Evolutionary conservation across 1,140 invertebrate species (phyloP).

Genomic region (Tetragnatha versicolor): DNA sequence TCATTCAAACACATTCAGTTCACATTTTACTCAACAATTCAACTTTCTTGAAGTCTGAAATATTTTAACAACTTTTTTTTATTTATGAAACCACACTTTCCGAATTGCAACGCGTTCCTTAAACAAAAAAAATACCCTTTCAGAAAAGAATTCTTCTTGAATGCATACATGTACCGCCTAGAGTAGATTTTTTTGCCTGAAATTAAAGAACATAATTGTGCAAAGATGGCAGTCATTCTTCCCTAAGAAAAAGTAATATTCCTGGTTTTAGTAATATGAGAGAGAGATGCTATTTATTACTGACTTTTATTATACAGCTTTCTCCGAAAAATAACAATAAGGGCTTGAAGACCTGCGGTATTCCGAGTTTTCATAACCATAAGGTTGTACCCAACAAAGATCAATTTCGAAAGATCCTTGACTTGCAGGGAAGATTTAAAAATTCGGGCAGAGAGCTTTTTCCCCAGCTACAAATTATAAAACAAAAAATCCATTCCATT

Average conservation of each 20-base stretch:
- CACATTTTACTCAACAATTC: too few species aligned
- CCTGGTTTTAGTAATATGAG: conserved; percentile 13
- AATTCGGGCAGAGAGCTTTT: neutral
- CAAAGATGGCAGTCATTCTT: neutral
- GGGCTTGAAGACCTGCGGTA: neutral
- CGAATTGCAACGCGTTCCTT: too few species aligned
- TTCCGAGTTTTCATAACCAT: conserved; percentile 32
- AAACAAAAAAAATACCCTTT: too few species aligned
- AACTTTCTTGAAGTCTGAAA: too few species aligned
- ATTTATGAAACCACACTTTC: too few species aligned
- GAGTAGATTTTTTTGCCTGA: conserved; percentile 16
- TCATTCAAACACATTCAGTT: too few species aligned
- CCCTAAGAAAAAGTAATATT: neutral
- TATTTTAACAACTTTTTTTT: too few species aligned
- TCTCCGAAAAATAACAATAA: conserved; percentile 34
- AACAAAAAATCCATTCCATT: conserved; percentile 9
- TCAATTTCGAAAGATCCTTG: conserved; percentile 19
- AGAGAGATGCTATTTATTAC: conserved; percentile 30
- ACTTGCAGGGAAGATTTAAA: neutral
- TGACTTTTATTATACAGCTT: conserved; percentile 41
- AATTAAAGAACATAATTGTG: conserved; percentile 13
- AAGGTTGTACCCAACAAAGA: neutral
- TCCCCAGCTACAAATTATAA: neutral
- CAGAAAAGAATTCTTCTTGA: too few species aligned
- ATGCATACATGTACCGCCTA: too few species aligned